These are phyloP conservation scores for Pterophyllum scalare DNA, from an alignment of 2,113 vertebrate species.

Conservation along the genomic window DNA sequence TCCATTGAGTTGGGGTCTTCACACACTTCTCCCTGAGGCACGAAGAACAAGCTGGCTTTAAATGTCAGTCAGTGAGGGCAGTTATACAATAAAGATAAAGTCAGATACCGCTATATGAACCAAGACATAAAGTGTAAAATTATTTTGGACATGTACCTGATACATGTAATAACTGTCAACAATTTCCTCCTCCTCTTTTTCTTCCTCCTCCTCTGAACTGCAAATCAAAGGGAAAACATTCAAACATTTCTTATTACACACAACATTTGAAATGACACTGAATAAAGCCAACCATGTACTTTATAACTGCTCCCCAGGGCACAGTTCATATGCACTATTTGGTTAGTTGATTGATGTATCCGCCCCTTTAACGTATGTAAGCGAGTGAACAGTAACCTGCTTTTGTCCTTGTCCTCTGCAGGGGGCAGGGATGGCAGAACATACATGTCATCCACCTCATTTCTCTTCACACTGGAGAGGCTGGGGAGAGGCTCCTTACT, in stretches of 20 bases:
- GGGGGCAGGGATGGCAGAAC: slow-evolving; percentile 85
- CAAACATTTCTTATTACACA: background rate
- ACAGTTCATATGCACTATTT: background rate
- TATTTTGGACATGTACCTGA: slow-evolving; percentile 79
- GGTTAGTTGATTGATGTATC: background rate
- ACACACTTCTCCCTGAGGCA: slow-evolving; percentile 84
- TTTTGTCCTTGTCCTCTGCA: slow-evolving; percentile 81
- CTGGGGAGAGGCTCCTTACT: slow-evolving; percentile 88
- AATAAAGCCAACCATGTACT: background rate
- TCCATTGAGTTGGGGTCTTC: slow-evolving; percentile 88
- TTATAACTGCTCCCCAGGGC: background rate
- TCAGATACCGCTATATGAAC: background rate
- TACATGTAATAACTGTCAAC: slow-evolving; percentile 78
- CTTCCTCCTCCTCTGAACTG: slow-evolving; percentile 87
- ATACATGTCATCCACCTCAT: slow-evolving; percentile 89
- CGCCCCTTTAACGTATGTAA: background rate
- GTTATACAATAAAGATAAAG: background rate
- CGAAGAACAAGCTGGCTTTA: background rate
- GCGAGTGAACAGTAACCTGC: slow-evolving; percentile 67
- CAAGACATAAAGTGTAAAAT: background rate
- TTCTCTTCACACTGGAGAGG: slow-evolving; percentile 86
- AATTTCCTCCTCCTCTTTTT: slow-evolving; percentile 83
- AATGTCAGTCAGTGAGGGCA: background rate
- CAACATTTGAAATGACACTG: background rate
- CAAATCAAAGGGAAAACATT: background rate